Evolutionary conservation across 2,888 invertebrate genomes (phyloP).

Genomic region (Pherbina coryleti): DNA sequence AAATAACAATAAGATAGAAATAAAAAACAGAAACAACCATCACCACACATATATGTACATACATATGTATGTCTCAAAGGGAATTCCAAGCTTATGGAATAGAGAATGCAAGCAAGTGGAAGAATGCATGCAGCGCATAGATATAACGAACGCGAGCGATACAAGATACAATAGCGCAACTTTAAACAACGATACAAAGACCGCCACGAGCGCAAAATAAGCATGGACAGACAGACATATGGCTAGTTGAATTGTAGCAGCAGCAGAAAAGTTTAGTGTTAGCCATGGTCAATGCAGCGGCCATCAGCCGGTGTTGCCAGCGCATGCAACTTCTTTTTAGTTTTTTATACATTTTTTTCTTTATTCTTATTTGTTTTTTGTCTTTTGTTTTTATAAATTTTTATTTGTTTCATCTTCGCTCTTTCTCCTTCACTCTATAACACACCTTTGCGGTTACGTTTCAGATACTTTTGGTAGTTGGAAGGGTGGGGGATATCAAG

Average conservation of each 20-base stretch:
- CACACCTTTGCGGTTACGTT: conserved; percentile 20
- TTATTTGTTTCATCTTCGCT: neutral
- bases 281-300: conserved; percentile 24
- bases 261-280: neutral
- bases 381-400: neutral
- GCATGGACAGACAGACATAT: neutral
- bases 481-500: neutral
- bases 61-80: conserved; percentile 6
- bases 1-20: neutral
- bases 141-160: neutral
- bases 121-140: neutral
- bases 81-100: conserved; percentile 1
- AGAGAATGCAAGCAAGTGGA: conserved; percentile 4
- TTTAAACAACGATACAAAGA: neutral
- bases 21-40: neutral
- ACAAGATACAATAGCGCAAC: conserved; percentile 5
- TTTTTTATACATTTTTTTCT: neutral
- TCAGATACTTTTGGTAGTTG: neutral
- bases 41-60: neutral
- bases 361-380: neutral
- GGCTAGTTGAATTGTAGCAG: neutral
- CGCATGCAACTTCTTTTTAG: conserved; percentile 2
- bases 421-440: neutral
- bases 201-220: conserved; percentile 17
- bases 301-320: conserved; percentile 19